A percentile compares a stretch with the other conserved stretches of the same genome.
Evolutionary conservation across 2,113 vertebrate genomes (phyloP).

Genomic region (Cyphomyrus discorhynchus): DNA sequence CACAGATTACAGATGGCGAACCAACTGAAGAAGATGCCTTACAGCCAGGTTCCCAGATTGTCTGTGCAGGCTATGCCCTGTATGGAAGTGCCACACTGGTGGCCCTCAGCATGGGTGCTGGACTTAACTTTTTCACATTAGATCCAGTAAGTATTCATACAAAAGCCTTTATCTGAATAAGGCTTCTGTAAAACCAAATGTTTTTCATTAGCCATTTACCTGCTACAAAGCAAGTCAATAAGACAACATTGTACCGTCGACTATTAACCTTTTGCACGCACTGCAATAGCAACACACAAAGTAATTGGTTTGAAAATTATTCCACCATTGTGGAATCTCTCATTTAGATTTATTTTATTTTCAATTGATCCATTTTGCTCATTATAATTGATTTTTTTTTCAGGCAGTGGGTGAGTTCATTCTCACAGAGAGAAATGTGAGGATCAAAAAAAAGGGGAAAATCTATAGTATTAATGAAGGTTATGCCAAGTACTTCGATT

Average conservation of each 20-base stretch:
- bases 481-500: constrained; percentile 89
- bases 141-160: constrained; percentile 72
- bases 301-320: background rate
- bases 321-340: background rate
- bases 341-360: background rate
- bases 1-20: constrained; percentile 62
- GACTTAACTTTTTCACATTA: constrained; percentile 90
- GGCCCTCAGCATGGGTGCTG: constrained; percentile 83
- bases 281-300: background rate
- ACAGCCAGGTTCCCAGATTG: constrained; percentile 75
- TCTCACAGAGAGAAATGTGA: constrained; percentile 83
- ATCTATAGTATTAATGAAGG: constrained; percentile 94
- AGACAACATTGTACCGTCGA: background rate
- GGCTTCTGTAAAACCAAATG: background rate
- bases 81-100: constrained; percentile 91
- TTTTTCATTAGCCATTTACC: background rate
- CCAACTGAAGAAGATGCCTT: constrained; percentile 81
- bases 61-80: constrained; percentile 88
- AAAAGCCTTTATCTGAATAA: background rate
- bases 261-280: background rate
- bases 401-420: constrained; percentile 92
- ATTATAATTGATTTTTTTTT: constrained; percentile 4
- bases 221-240: background rate
- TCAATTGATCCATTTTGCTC: background rate
- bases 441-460: constrained; percentile 86